Percentiles rank a stretch among this genome's conserved stretches.
Conservation (phyloP, 37 sponge, comb jelly and placozoan genomes). For the Cliona cf. orientalis region DNA sequence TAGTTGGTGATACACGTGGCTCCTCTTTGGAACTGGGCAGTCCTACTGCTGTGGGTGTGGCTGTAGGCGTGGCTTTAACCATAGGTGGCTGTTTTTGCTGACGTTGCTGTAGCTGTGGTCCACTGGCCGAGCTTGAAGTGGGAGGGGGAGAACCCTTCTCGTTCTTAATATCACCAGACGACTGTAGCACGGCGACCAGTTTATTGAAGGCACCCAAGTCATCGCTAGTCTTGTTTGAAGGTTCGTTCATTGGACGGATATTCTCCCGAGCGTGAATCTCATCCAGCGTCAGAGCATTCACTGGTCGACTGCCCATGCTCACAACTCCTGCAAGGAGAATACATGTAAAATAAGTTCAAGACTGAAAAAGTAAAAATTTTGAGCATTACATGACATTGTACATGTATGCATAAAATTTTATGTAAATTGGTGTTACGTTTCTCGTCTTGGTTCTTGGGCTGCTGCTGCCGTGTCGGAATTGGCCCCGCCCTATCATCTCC, state of each 20-base stretch:
- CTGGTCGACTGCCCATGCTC: constrained; percentile 20
- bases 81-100: not conserved
- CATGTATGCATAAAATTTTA: too few species aligned
- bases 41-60: not conserved
- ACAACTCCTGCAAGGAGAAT: not conserved
- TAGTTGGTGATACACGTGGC: too few species aligned
- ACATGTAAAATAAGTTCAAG: not conserved
- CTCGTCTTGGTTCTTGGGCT: not conserved
- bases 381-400: too few species aligned
- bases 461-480: too few species aligned
- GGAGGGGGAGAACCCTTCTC: not conserved
- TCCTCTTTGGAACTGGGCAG: not conserved
- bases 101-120: not conserved
- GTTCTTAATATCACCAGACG: constrained; percentile 15
- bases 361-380: too few species aligned
- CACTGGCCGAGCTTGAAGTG: not conserved
- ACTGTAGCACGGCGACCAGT: constrained; percentile 62
- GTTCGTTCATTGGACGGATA: constrained; percentile 7
- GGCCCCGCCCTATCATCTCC: not conserved
- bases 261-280: constrained; percentile 68
- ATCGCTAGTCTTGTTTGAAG: not conserved
- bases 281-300: constrained; percentile 72
- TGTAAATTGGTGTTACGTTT: too few species aligned
- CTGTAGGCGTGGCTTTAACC: not conserved
- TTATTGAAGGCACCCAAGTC: constrained; percentile 57